phyloP scores from a whole-genome alignment of 2,113 vertebrate species.

The Brachyhypopomus gauderio region DNA sequence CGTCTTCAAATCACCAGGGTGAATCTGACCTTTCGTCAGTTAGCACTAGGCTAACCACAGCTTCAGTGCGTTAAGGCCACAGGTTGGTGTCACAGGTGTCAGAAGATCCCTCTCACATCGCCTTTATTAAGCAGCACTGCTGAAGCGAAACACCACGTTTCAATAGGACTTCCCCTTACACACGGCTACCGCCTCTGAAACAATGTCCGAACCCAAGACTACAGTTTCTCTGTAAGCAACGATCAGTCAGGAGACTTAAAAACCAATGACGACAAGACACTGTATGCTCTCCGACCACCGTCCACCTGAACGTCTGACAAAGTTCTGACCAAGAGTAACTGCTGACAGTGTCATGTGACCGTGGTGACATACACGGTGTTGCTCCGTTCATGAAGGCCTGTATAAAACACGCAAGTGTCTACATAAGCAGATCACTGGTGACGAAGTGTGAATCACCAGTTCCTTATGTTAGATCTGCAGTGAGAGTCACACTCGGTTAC shows the following conservation, averaged over 20 bases:
- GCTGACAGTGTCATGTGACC: neutral
- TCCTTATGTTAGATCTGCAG: neutral
- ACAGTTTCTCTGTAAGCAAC: neutral
- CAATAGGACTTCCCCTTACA: conserved; percentile 31
- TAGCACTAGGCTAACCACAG: neutral
- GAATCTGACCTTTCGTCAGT: neutral
- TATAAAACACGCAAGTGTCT: neutral
- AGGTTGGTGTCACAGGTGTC: conserved; percentile 17
- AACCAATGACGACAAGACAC: neutral
- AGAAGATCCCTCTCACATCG: neutral
- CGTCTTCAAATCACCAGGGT: neutral
- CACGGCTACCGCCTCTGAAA: neutral
- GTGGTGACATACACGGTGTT: neutral
- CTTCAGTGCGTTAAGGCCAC: neutral
- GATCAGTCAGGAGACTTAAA: neutral
- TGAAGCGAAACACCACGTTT: conserved; percentile 46
- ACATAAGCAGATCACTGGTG: neutral
- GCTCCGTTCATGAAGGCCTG: neutral
- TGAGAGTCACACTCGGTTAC: neutral
- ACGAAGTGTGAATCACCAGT: neutral
- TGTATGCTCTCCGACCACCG: neutral
- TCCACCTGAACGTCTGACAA: neutral
- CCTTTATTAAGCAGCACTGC: conserved; percentile 18
- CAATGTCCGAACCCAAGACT: neutral
- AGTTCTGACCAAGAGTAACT: neutral